Conservation (phyloP, 2,888 invertebrate genomes). For the Meganola albula region DNA sequence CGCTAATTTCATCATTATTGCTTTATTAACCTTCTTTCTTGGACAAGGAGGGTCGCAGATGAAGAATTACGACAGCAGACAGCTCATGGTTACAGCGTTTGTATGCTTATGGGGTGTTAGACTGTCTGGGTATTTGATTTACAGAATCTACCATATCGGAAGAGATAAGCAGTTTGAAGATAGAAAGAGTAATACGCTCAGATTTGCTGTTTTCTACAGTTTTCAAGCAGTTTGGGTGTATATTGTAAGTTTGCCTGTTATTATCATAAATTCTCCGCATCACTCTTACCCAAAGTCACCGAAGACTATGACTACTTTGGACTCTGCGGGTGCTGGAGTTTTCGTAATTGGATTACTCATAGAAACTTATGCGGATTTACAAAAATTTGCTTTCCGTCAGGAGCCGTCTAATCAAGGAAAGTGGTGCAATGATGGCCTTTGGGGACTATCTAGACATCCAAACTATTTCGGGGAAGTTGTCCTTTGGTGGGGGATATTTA, state of each 20-base stretch:
- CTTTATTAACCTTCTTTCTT: conserved; percentile 90
- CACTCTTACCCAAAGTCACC: conserved; percentile 86
- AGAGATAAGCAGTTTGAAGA: conserved; percentile 95
- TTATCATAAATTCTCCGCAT: conserved; percentile 91
- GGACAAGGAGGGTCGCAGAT: conserved; percentile 85
- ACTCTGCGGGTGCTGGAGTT: conserved; percentile 90
- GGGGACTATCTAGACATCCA: conserved; percentile 93
- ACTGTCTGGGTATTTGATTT: conserved; percentile 92
- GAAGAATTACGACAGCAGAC: conserved; percentile 90
- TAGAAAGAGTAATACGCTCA: conserved; percentile 88
- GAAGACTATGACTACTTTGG: conserved; percentile 91
- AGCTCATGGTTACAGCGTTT: conserved; percentile 92
- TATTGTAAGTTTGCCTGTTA: conserved; percentile 92
- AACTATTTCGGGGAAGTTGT: conserved; percentile 97
- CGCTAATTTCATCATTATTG: conserved; percentile 93
- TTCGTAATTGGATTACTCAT: conserved; percentile 91
- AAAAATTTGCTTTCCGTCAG: conserved; percentile 93
- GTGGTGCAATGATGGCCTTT: conserved; percentile 94
- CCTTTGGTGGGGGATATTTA: conserved; percentile 96
- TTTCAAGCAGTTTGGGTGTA: conserved; percentile 96
- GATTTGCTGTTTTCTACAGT: conserved; percentile 95
- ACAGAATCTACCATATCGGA: conserved; percentile 92
- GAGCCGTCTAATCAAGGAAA: conserved; percentile 93
- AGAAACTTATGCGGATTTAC: conserved; percentile 94
- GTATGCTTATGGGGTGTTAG: conserved; percentile 93